Base-by-base conservation (phyloP, 2,888 invertebrate species). In the Andrena marginata region DNA sequence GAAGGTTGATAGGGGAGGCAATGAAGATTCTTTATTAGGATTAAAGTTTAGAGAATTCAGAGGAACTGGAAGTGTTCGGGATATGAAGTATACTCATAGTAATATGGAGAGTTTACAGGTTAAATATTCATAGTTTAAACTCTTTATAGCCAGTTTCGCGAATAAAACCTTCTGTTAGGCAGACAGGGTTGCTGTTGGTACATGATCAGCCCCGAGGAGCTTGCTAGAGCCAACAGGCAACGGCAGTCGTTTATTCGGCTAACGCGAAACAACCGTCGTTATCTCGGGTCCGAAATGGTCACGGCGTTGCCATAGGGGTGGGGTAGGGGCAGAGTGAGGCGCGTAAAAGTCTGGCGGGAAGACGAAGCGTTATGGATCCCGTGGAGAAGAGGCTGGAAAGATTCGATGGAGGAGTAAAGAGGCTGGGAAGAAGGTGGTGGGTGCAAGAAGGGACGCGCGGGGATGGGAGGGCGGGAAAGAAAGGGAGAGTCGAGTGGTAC, bases 401-500 rank as follows among this genome's bases (percentile, higher is more conserved):
- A 77, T 71, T 65, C 70, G 64, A 70, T 48, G 60, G 31, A 5
- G 67, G 10, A n/a, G 60, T 16, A 23, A 71, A 48, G 33, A 74
- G 49, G 59, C 31, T 29, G 63, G 60, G 59, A 67, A 62, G 49
- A 35, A 51, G 51, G 10, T 33, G 51, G n/a, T 56, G 56, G 59
- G 7, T 42, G 23, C 16, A 23, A n/a, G 23, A 64, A 35, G 48
- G 49, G 68, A 13, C 2, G 2, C 10, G 6, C 31, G 16, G 54
- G 26, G 33, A 6, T 31, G 33, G 8, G 5, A n/a, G n/a, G 13
- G 10, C 16, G 13, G 31, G 2, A 59, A 68, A 49, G 70, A 71
- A 35, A 77, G 64, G 63, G 60, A 48, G 64, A 77, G 77, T 63
- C 48, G 69, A 77, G 74, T 67, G 72, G 80, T 76, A 65, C 63